Base-by-base conservation (phyloP, 2,113 vertebrate genomes). In the Limnothrissa miodon region DNA sequence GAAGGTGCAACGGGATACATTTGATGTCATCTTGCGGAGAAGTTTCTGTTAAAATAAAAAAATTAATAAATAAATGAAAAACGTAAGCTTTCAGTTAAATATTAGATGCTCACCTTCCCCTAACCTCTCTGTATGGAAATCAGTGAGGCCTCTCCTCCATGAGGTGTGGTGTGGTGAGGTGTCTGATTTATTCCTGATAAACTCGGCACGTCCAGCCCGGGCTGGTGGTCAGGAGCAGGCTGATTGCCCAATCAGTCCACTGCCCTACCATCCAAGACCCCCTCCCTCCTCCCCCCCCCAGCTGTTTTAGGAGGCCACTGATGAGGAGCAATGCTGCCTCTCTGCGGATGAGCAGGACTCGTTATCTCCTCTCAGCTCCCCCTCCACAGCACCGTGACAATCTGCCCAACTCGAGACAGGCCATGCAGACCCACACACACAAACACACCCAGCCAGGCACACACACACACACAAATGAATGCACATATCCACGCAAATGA, bases 311-410 rank as follows among this genome's bases (percentile, higher is more conserved):
- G 45, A 80, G 44, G 21, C 6, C 44, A 23, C 79, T 79, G 83
- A 82, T 8, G 56, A 86, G 86, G 86, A 56, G 74, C 84, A 88
- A 85, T 46, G 80, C 88, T 89, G 88, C 87, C 88, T 80, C 87
- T 85, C 59, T 84, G 88, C 87, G 88, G 88, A 88, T 36, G 13
- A 78, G 74, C 70, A 45, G 59, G 36, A 66, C 21, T 62, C 66
- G 36, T 74, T 74, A 74, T 74, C 66, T 29, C 62, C 6, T 25
- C 6, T 25, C 10, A 48, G 17, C 59, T 36, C 59, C 59, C 23
- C 11, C 59, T 33, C 66, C 66, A 10, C 9, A 17, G 33, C 66
- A 33, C 33, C 1, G 13, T 70, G 62, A 70, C 62, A 70, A 70
- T 70, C 62, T 66, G 62, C 25, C n/a, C 59, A 23, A 25, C 0